phyloP scores from a whole-genome alignment of 1,140 invertebrate species.

The Whitmania pigra region DNA sequence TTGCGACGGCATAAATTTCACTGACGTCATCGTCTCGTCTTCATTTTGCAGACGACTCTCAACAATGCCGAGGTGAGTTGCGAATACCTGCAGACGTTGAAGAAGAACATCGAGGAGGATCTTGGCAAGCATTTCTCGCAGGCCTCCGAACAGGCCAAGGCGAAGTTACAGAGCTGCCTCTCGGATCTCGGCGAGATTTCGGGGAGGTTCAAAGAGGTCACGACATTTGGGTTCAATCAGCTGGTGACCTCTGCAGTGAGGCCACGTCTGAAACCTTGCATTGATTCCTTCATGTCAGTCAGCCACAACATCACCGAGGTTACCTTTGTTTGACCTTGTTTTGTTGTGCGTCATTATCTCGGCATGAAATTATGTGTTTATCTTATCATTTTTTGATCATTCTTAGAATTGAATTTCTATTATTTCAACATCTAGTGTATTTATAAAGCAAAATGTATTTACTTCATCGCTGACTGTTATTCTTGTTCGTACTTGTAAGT shows the following conservation, averaged over 20 bases:
- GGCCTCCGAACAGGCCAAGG: slow-evolving; percentile 37
- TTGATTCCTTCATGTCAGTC: slow-evolving; percentile 64
- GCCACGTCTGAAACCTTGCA: slow-evolving; percentile 70
- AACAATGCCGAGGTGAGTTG: slow-evolving; percentile 84
- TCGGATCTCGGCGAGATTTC: slow-evolving; percentile 61
- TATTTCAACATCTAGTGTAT: neutral
- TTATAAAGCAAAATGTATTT: neutral
- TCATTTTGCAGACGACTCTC: slow-evolving; percentile 57
- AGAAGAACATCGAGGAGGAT: slow-evolving; percentile 52
- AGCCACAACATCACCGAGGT: slow-evolving; percentile 71
- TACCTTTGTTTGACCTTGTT: slow-evolving; percentile 27
- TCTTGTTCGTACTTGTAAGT: neutral
- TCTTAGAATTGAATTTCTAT: neutral
- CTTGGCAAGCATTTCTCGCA: slow-evolving; percentile 38
- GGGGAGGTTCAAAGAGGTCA: slow-evolving; percentile 60
- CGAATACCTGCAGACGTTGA: slow-evolving; percentile 73
- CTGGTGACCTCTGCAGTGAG: slow-evolving; percentile 67
- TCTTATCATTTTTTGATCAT: no score
- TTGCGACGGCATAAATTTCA: neutral
- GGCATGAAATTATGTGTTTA: neutral
- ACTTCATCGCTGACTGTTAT: neutral
- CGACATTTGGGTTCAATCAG: slow-evolving; percentile 73
- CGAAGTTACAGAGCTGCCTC: slow-evolving; percentile 46
- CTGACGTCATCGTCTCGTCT: neutral
- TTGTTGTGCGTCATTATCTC: neutral